A percentile compares a stretch with the other conserved stretches of the same genome.
phyloP scores from a whole-genome alignment of 2,113 vertebrate species.

The Cynopterus brachyotis region DNA sequence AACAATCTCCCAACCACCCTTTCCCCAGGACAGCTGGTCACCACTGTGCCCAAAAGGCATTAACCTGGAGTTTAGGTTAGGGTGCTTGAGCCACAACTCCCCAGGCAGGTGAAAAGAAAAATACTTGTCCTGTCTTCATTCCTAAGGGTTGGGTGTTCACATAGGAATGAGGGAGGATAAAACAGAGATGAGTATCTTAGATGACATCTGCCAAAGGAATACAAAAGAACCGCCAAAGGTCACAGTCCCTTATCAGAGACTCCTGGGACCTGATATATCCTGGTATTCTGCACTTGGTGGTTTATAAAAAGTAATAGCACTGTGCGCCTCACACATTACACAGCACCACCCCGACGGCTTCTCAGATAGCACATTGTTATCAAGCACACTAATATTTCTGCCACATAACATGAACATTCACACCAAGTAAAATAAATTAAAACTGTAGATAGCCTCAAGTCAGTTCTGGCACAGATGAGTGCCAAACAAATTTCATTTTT shows the following conservation, averaged over 20 bases:
- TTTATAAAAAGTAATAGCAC: not conserved
- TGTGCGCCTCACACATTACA: not conserved
- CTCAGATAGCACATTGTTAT: not conserved
- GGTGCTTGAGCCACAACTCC: rapidly evolving
- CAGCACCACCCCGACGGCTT: not conserved
- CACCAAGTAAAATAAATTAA: not conserved
- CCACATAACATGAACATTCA: not conserved
- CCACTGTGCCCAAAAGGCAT: rapidly evolving
- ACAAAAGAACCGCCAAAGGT: not conserved
- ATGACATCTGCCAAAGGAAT: not conserved
- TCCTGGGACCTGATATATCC: not conserved
- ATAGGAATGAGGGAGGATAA: not conserved
- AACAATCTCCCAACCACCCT: not conserved
- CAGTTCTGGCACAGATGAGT: not conserved
- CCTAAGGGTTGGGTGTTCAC: not conserved
- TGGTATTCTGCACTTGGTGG: not conserved
- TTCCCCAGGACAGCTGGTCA: not conserved
- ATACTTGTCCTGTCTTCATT: not conserved
- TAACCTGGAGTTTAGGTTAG: not conserved
- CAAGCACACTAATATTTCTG: not conserved
- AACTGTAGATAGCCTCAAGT: not conserved
- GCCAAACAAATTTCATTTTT: not conserved
- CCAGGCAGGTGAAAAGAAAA: not conserved
- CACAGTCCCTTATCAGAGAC: not conserved
- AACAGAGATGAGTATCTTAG: not conserved